Base-by-base conservation (phyloP, 2,113 vertebrate genomes). In the Saccopteryx leptura region DNA sequence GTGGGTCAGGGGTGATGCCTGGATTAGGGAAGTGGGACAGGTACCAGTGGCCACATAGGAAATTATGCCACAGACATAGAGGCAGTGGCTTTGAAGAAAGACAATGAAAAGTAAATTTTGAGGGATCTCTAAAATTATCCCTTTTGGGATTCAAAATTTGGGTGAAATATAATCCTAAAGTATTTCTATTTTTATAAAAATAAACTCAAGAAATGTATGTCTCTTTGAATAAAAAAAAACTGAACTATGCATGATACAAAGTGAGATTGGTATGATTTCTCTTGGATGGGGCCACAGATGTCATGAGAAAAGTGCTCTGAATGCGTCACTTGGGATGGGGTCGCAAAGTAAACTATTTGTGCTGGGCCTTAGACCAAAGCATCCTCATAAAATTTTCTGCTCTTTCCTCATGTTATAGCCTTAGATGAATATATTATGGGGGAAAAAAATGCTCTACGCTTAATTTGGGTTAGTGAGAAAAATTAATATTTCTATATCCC, bases 161-260 rank as follows among this genome's bases (percentile, higher is more conserved):
- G 50, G 46, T 71, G 31, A 94, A 78, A 86, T 72, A 23, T 61
- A 69, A 48, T 60, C 28, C 23, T 69, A 76, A 76, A 92, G 48
- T 82, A 6, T 68, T 83, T 86, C 68, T 90, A 12, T 8, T 74
- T 56, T 86, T 33, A 39, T 54, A 56, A 78, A 95, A 92, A 52
- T 80, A 81, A 96, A 69, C 21, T 28, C 50, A 71, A 68, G 63
- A 7, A 58, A 63, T 5, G 46, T 91, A 31, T 19, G 18, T 72
- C 17, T 82, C 78, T 78, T 72, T 28, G n/a, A 65, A 52, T 60
- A 85, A 93, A 75, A 66, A 23, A 46, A 17, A 87, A 26, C 17
- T n/a, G 10, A 94, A 50, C 19, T 31, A 15, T 11, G 9, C 12
- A 9, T 86, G 65, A 28, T 46, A 90, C 3, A 52, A 7, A 78